These are phyloP conservation scores for Rhinoptilus africanus DNA, from an alignment of 2,113 vertebrate genomes.

Conservation along the genomic window DNA sequence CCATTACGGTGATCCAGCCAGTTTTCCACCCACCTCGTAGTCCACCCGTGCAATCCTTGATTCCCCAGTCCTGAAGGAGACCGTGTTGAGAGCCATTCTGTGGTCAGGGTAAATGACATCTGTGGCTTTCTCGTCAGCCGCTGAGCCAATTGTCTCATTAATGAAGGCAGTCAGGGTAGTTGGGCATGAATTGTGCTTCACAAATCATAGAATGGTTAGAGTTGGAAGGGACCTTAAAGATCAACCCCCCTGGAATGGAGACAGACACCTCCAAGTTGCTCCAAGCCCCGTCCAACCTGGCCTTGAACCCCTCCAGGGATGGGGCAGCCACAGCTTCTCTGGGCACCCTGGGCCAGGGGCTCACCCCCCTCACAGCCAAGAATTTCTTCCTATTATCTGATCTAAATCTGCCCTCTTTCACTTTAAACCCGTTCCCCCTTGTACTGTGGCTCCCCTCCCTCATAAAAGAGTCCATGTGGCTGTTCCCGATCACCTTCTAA, in stretches of 20 bases:
- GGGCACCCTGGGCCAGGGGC: not conserved
- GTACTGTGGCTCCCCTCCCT: not conserved
- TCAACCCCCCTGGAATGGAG: not conserved
- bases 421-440: not conserved
- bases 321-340: not conserved
- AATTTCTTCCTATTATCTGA: not conserved
- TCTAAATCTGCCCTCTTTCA: not conserved
- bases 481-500: not conserved
- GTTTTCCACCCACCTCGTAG: not conserved
- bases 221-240: not conserved
- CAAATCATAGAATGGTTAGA: not conserved
- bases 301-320: not conserved
- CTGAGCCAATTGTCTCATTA: not conserved
- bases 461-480: not conserved
- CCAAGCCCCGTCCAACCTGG: not conserved
- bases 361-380: not conserved
- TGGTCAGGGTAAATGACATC: not conserved
- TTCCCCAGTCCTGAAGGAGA: not conserved
- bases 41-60: not conserved
- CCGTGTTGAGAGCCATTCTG: not conserved
- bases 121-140: fast-evolving
- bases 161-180: not conserved
- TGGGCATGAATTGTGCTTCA: not conserved
- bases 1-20: too few species aligned
- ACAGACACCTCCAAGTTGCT: not conserved